Evolutionary conservation across 2,888 invertebrate genomes (phyloP), one percentile per base, ranked within the genome.

Genomic region (Lasioglossum leucozonium): DNA sequence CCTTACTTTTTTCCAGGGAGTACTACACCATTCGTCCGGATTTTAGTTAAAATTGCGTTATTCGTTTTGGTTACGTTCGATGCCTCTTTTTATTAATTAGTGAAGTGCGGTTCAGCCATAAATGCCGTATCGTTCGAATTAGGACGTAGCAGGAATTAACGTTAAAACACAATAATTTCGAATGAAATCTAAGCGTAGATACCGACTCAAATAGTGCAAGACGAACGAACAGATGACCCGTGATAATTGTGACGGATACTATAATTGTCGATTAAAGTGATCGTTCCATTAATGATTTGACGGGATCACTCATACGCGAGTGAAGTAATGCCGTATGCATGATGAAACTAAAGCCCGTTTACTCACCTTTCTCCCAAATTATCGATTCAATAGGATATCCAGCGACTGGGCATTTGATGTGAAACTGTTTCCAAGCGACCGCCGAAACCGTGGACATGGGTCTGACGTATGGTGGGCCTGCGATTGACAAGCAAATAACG

Each of bases 281-380:
- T 37, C 40, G 37, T 67, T 22, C 11, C 22, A 10, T 10, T 40
- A 37, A 40, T 40, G n/a, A 40, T 69, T n/a, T 37, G 69, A n/a
- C n/a, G 37, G 37, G 40, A 69, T n/a, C 40, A 5, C n/a, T n/a
- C 22, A n/a, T 40, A 13, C 69, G 40, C 4, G 40, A n/a, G 5
- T n/a, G 40, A 13, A 40, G n/a, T 40, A 69, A 69, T 11, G 40
- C 10, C 40, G 4, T 5, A 5, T 40, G 40, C n/a, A 5, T 5
- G 11, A 65, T 4, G 73, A 62, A 51, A 74, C 40, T 47, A 72
- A 42, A 65, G 42, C 62, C 4, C 22, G 47, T 40, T 80, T 78
- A 87, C 93, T 93, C 92, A 96, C 96, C 96, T 95, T 95, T 96
- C 87, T 95, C 95, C 96, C 96, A 96, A 82, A 96, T 94, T 85